Conservation (phyloP, 2,113 vertebrate genomes). For the Coturnix japonica region DNA sequence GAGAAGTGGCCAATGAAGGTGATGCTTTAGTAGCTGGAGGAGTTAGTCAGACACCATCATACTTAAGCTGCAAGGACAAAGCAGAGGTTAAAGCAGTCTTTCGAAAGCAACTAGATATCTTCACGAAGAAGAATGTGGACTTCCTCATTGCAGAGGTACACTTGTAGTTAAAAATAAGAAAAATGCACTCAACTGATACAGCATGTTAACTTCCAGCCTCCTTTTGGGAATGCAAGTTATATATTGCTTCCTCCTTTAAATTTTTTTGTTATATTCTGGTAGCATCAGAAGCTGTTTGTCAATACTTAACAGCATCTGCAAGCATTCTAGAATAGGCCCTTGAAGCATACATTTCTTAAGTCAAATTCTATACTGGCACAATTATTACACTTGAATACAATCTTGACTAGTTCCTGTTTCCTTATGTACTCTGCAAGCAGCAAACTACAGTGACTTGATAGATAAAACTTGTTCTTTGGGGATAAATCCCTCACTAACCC, state of each 20-base stretch:
- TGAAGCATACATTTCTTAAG: background rate
- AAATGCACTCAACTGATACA: background rate
- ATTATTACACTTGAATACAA: background rate
- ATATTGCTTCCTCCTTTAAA: background rate
- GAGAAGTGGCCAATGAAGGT: constrained; percentile 90
- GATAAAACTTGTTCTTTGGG: background rate
- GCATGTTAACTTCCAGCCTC: background rate
- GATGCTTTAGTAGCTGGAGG: constrained; percentile 96
- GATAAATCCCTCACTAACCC: background rate
- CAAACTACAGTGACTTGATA: background rate
- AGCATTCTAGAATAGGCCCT: background rate
- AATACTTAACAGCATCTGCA: background rate
- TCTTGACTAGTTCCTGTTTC: background rate
- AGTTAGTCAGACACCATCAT: constrained; percentile 91
- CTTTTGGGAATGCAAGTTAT: background rate
- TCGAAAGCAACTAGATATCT: constrained; percentile 89
- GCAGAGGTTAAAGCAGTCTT: constrained; percentile 89
- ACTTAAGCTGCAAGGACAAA: constrained; percentile 93
- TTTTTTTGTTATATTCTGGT: background rate
- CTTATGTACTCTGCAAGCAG: background rate
- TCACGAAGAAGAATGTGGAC: constrained; percentile 91
- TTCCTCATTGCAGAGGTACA: constrained; percentile 96
- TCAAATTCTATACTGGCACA: background rate
- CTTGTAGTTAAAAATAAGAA: background rate
- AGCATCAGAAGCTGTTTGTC: background rate